A percentile compares a stretch with the other conserved stretches of the same genome.
Conservation (phyloP, 1,140 invertebrate species). For the Drosophila arawakana region DNA sequence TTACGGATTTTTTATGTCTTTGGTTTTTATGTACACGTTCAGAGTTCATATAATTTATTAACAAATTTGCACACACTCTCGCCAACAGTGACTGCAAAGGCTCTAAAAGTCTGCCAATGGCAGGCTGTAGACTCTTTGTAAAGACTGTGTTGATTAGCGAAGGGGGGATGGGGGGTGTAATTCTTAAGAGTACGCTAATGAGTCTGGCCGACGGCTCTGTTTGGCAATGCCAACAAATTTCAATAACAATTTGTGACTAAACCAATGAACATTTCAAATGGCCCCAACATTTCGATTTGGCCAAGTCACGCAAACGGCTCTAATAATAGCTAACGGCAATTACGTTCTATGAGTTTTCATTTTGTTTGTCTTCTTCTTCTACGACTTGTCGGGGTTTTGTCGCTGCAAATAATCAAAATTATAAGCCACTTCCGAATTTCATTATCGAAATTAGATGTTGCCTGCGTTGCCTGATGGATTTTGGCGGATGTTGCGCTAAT, state of each 20-base stretch:
- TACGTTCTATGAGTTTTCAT: constrained; percentile 67
- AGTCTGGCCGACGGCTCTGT: constrained; percentile 40
- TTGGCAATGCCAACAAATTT: constrained; percentile 56
- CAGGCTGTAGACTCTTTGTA: neutral
- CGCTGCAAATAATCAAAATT: constrained; percentile 72
- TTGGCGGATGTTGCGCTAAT: constrained; percentile 74
- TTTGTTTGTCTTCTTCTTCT: constrained; percentile 32
- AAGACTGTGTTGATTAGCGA: constrained; percentile 59
- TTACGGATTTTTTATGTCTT: constrained; percentile 62
- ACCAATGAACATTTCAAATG: constrained; percentile 37
- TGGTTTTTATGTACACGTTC: constrained; percentile 70
- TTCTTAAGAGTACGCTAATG: constrained; percentile 52
- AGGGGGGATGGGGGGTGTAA: neutral
- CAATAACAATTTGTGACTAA: constrained; percentile 67
- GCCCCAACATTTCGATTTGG: constrained; percentile 40
- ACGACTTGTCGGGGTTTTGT: constrained; percentile 41
- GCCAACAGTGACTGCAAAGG: constrained; percentile 8
- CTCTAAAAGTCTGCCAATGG: constrained; percentile 1
- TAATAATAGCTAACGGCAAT: constrained; percentile 73
- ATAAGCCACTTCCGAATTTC: constrained; percentile 79
- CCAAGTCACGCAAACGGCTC: constrained; percentile 60
- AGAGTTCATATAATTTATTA: constrained; percentile 79
- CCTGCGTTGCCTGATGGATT: constrained; percentile 61
- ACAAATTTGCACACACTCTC: constrained; percentile 69
- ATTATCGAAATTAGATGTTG: constrained; percentile 80